Conservation (phyloP, 2,797 vertebrate species). For the Tauraco hartlaubi region DNA sequence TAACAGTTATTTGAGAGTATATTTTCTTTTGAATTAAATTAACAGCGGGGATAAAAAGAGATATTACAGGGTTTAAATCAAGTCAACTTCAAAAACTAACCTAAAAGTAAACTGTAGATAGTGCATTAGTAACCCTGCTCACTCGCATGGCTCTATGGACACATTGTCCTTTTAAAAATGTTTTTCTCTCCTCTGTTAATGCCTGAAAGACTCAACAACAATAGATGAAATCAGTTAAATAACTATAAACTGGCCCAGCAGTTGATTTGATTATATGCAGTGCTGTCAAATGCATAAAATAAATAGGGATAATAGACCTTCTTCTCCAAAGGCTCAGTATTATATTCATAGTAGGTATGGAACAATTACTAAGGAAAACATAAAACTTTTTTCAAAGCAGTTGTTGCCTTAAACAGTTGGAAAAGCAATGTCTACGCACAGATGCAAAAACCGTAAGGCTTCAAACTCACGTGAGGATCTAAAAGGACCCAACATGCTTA, state of each 20-base stretch:
- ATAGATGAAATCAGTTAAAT: constrained; percentile 10
- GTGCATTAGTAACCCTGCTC: neutral
- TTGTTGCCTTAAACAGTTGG: neutral
- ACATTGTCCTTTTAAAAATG: neutral
- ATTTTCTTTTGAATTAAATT: neutral
- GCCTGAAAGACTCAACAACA: neutral
- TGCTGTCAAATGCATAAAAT: neutral
- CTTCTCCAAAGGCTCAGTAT: neutral
- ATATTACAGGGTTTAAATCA: neutral
- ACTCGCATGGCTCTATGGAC: neutral
- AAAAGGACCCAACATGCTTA: neutral
- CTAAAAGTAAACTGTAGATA: neutral
- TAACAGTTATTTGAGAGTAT: neutral
- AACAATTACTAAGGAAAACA: neutral
- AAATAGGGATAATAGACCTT: neutral
- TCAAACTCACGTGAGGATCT: neutral
- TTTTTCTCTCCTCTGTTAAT: neutral
- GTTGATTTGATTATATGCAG: neutral
- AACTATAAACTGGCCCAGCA: neutral
- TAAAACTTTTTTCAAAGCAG: neutral
- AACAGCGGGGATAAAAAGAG: neutral
- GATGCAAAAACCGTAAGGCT: neutral
- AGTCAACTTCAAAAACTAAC: neutral
- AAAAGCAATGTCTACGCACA: neutral
- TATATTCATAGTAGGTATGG: neutral